phyloP scores from a whole-genome alignment of 2,797 vertebrate species.

The Sebastes reedi region DNA sequence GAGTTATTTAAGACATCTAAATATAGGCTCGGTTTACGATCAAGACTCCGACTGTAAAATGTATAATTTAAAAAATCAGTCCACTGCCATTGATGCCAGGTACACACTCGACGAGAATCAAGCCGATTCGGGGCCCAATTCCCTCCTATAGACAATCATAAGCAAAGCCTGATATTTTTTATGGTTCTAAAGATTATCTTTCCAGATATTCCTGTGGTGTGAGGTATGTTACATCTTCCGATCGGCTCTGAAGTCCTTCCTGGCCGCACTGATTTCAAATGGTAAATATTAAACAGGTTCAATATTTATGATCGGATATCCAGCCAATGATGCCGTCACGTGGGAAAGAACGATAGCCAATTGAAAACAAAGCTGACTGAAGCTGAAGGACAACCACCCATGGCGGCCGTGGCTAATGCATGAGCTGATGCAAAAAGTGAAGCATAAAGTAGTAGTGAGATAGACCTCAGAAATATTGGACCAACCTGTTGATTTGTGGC shows the following conservation, averaged over 20 bases:
- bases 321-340: not conserved
- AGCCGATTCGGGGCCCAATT: not conserved
- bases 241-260: not conserved
- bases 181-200: not conserved
- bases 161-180: not conserved
- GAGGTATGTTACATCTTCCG: not conserved
- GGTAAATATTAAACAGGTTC: too few species aligned
- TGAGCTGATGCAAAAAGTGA: too few species aligned
- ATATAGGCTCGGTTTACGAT: conserved; percentile 10
- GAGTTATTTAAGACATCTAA: conserved; percentile 19
- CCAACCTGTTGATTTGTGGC: too few species aligned
- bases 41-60: not conserved
- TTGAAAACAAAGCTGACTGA: too few species aligned
- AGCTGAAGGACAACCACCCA: too few species aligned
- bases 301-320: not conserved
- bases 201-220: not conserved
- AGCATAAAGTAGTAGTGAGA: too few species aligned
- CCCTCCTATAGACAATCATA: not conserved
- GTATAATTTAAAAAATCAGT: not conserved
- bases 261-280: not conserved
- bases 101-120: too few species aligned
- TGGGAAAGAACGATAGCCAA: not conserved
- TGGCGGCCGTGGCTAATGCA: too few species aligned
- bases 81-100: not conserved
- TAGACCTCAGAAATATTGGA: too few species aligned